Conservation (phyloP, 2,113 vertebrate species). For the Butorides virescens region DNA sequence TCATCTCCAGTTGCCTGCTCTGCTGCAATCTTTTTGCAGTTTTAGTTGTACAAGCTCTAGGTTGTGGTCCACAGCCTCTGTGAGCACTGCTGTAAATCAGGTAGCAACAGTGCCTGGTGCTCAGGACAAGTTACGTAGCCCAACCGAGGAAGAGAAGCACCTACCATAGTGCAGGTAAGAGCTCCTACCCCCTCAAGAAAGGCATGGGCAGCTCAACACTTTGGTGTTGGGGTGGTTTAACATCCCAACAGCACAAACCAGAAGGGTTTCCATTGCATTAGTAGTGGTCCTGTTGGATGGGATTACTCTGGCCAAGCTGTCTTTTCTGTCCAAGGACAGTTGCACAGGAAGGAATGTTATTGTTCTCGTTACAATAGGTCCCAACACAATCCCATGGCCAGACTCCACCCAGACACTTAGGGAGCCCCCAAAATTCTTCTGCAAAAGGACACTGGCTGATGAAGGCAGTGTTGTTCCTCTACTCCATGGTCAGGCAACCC, state of each 20-base stretch:
- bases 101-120: not conserved
- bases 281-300: not conserved
- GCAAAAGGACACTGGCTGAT: too few relatives aligned
- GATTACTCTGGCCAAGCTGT: not conserved
- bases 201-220: not conserved
- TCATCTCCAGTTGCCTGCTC: not conserved
- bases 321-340: not conserved
- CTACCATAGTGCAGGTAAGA: not conserved
- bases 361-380: not conserved
- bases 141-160: not conserved
- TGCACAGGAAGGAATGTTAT: not conserved
- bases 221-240: not conserved
- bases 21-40: not conserved
- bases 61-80: not conserved
- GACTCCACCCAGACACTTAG: not conserved
- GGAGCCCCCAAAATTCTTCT: not conserved
- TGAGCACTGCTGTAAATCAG: not conserved
- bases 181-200: not conserved
- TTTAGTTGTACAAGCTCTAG: not conserved
- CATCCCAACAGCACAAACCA: not conserved
- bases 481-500: not conserved
- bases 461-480: not conserved
- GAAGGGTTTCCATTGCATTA: not conserved
- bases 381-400: not conserved
- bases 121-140: not conserved